Percentiles rank a stretch among this genome's conserved stretches.
Conservation (phyloP, 2,113 vertebrate species). For the Mola mola region DNA sequence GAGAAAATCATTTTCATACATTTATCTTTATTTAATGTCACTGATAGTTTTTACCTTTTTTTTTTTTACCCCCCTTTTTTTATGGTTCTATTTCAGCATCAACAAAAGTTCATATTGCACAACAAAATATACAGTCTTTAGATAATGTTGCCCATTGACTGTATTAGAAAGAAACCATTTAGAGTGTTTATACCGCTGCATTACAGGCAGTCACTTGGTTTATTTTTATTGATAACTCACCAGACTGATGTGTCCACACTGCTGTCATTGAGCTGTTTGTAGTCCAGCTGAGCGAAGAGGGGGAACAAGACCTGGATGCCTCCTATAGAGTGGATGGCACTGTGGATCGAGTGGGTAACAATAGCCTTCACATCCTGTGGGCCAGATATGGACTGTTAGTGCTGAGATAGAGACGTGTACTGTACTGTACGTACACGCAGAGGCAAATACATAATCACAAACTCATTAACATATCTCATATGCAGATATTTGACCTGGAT, state of each 20-base stretch:
- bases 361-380: constrained; percentile 98
- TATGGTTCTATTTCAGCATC: neutral
- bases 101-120: neutral
- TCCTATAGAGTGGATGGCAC: constrained; percentile 98
- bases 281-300: constrained; percentile 97
- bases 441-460: too few relatives aligned
- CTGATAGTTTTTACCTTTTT: constrained; percentile 1
- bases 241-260: constrained; percentile 98
- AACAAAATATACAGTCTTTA: constrained; percentile 12
- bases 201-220: neutral
- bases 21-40: constrained; percentile 12
- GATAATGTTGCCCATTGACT: neutral
- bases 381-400: constrained; percentile 23
- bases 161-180: neutral
- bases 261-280: constrained; percentile 94
- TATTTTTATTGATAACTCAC: constrained; percentile 66
- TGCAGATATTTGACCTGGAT: too few relatives aligned
- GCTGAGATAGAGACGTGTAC: constrained; percentile 2
- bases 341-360: constrained; percentile 99
- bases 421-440: too few relatives aligned
- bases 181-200: neutral
- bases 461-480: too few relatives aligned
- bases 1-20: constrained; percentile 24
- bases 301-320: constrained; percentile 99
- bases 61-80: neutral